phyloP scores from a whole-genome alignment of 2,113 vertebrate genomes.

The Archocentrus centrarchus region DNA sequence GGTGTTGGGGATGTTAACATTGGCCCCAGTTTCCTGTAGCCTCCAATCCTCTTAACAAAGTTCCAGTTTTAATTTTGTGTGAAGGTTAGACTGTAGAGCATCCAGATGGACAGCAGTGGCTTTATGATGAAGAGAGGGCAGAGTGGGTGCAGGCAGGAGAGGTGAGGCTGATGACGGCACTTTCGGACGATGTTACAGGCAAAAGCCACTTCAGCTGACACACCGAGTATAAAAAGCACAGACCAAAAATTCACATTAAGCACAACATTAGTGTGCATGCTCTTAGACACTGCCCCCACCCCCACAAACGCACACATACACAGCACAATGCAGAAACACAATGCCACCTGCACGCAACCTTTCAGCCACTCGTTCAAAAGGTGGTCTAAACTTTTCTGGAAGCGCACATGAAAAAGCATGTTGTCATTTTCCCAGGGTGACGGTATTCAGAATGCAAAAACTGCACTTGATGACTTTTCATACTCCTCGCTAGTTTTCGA shows the following conservation, averaged over 20 bases:
- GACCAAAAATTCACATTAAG: slow-evolving; percentile 22
- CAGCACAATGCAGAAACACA: slow-evolving; percentile 1
- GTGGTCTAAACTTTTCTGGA: not conserved
- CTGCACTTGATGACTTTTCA: not conserved
- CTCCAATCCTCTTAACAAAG: slow-evolving; percentile 30
- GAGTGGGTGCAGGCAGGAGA: slow-evolving; percentile 30
- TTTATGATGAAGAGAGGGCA: slow-evolving; percentile 25
- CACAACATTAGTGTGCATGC: not conserved
- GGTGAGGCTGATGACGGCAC: slow-evolving; percentile 41
- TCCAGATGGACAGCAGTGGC: slow-evolving; percentile 15
- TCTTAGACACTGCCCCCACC: not conserved
- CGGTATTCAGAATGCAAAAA: slow-evolving; percentile 13
- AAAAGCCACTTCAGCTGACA: slow-evolving; percentile 38
- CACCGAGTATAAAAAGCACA: slow-evolving; percentile 18
- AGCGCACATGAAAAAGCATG: not conserved
- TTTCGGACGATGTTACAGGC: not conserved
- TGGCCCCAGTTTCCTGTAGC: not conserved
- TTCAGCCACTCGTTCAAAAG: slow-evolving; percentile 19
- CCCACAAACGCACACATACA: not conserved
- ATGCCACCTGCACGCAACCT: not conserved
- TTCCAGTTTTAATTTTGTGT: slow-evolving; percentile 17
- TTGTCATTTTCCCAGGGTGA: not conserved
- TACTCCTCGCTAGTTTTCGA: not conserved
- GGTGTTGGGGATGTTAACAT: not conserved
- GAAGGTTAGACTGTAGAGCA: slow-evolving; percentile 35